Percentiles rank a stretch among this genome's conserved stretches.
phyloP scores from a whole-genome alignment of 2,888 invertebrate species.

The Aspidiotus destructor region DNA sequence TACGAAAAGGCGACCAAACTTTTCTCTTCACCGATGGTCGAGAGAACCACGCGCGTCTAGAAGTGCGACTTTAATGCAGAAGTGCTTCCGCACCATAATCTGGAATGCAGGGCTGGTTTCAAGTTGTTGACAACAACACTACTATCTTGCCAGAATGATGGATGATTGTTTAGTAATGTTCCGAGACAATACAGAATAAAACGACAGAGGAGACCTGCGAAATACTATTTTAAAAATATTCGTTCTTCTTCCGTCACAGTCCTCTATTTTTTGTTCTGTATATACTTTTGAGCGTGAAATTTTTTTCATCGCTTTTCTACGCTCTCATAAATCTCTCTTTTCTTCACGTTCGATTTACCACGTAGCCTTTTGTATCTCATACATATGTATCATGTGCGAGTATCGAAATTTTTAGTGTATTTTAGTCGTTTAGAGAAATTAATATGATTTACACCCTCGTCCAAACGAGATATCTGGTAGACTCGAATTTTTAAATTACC shows the following conservation, averaged over 20 bases:
- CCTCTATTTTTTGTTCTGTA: too few relatives aligned
- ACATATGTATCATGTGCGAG: too few relatives aligned
- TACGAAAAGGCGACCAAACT: conserved; percentile 20
- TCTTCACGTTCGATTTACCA: too few relatives aligned
- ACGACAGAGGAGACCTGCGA: not conserved
- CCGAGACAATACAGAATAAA: conserved; percentile 19
- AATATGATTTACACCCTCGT: too few relatives aligned
- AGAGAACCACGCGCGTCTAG: conserved; percentile 8
- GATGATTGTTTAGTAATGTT: conserved; percentile 30
- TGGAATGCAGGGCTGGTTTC: conserved; percentile 29
- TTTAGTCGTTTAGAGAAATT: too few relatives aligned
- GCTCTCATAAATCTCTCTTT: too few relatives aligned
- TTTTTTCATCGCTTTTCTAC: too few relatives aligned
- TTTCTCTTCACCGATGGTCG: not conserved
- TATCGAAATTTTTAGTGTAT: too few relatives aligned
- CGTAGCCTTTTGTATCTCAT: too few relatives aligned
- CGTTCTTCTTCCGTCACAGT: not conserved
- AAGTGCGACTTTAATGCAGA: not conserved
- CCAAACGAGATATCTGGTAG: too few relatives aligned
- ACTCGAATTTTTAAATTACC: too few relatives aligned
- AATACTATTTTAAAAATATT: not conserved
- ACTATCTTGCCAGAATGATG: conserved; percentile 17
- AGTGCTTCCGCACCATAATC: conserved; percentile 23
- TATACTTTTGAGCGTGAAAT: too few relatives aligned
- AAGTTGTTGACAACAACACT: conserved; percentile 25